A percentile compares a stretch with the other conserved stretches of the same genome.
Conservation (phyloP, 1,140 invertebrate species). For the Drosophila pectinifera region DNA sequence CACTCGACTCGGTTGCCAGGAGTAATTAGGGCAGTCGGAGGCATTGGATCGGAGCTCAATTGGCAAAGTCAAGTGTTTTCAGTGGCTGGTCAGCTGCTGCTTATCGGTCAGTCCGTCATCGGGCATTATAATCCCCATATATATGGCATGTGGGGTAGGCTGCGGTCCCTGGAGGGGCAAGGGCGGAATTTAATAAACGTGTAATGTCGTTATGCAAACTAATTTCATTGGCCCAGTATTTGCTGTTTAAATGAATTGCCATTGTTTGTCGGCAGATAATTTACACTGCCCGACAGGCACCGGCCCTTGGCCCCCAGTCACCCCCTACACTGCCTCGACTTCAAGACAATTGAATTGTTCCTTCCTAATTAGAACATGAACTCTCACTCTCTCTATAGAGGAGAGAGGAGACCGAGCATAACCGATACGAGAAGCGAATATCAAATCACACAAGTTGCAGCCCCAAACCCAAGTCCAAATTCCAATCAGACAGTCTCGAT, state of each 20-base stretch:
- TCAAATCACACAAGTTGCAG: constrained; percentile 28
- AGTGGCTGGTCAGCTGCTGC: constrained; percentile 48
- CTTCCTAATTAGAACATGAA: constrained; percentile 38
- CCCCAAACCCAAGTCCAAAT: not conserved
- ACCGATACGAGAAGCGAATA: constrained; percentile 26
- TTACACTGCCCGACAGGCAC: constrained; percentile 19
- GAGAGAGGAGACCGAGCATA: not conserved
- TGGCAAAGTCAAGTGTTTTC: constrained; percentile 53
- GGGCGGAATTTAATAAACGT: constrained; percentile 41
- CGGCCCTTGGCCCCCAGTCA: not conserved
- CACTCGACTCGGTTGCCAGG: constrained; percentile 42
- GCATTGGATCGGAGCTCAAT: constrained; percentile 45
- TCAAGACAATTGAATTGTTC: constrained; percentile 49
- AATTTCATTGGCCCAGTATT: constrained; percentile 44
- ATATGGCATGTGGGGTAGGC: not conserved
- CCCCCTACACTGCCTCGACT: constrained; percentile 9
- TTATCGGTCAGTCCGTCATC: constrained; percentile 28
- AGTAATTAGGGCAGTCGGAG: constrained; percentile 56
- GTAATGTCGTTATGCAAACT: constrained; percentile 44
- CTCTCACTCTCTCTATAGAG: not conserved
- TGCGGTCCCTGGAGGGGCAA: not conserved
- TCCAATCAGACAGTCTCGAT: constrained; percentile 36
- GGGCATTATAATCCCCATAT: constrained; percentile 14
- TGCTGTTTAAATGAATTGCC: constrained; percentile 55
- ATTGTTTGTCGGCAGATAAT: constrained; percentile 51